Conservation (phyloP, 2,888 invertebrate genomes). For the Hydrotaea diabolus region DNA sequence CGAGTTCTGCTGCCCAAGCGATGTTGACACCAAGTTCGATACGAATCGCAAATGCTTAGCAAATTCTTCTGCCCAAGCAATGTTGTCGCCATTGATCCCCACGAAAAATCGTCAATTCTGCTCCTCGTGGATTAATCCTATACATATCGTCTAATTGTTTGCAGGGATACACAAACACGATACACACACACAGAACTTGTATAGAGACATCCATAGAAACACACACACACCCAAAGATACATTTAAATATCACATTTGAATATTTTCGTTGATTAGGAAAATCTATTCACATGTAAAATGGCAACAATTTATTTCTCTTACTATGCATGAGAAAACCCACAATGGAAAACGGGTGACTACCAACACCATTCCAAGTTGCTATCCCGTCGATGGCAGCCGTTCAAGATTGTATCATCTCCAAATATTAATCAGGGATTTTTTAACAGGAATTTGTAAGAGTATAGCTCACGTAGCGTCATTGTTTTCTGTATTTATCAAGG, state of each 20-base stretch:
- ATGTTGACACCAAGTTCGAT: too few relatives aligned
- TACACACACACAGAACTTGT: not conserved
- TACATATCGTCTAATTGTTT: too few relatives aligned
- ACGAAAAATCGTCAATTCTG: too few relatives aligned
- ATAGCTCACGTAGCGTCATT: not conserved
- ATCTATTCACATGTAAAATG: constrained; percentile 58
- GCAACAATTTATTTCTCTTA: constrained; percentile 24
- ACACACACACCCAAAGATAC: constrained; percentile 34
- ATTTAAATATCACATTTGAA: constrained; percentile 41
- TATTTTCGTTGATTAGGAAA: constrained; percentile 53
- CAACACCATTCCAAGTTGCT: not conserved
- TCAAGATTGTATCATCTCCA: constrained; percentile 17
- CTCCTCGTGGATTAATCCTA: too few relatives aligned
- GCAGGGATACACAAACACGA: not conserved
- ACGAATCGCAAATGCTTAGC: too few relatives aligned
- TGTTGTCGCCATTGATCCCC: too few relatives aligned
- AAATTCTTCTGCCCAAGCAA: too few relatives aligned
- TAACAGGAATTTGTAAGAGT: not conserved
- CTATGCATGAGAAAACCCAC: not conserved
- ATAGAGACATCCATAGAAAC: not conserved
- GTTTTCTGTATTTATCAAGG: too few relatives aligned
- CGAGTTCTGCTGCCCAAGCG: too few relatives aligned
- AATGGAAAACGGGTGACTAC: not conserved
- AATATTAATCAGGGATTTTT: constrained; percentile 26
- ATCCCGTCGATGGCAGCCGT: not conserved